Base-by-base conservation (phyloP, 2,888 invertebrate genomes). In the Stictocephala bisonia region DNA sequence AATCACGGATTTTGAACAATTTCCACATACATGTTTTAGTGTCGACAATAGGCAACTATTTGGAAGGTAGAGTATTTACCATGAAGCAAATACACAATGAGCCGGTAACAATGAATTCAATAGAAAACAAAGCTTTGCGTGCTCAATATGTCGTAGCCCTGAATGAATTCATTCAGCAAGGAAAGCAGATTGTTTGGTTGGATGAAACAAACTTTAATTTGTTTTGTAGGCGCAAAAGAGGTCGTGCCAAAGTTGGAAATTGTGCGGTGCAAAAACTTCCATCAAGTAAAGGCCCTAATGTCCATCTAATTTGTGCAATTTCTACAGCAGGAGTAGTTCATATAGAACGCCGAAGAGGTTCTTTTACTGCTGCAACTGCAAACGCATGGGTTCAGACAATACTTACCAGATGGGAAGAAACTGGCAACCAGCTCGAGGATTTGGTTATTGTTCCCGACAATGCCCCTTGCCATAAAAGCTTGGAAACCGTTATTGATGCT, bases 261-360 rank as follows among this genome's bases (percentile, higher is more conserved):
- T 13, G 31, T 4, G 31, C 31, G 4, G 11, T 27, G 1, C 60
- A 60, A 15, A 31, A 1, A 18, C 29, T 31, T 4, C 58, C 29
- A 3, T 20, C 53, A 53, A 58, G 58, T 27, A 58, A 26, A 58
- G 58, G 58, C 2, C 58, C 58, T 7, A 58, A 60, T 40, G 60
- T 31, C 9, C 60, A 60, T n/a, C 18, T 64, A 41, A 64, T 64
- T 3, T 64, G 40, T 35, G 64, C 64, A 18, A 64, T 64, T 20
- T 64, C 64, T 1, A 35, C 64, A 40, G 64, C 40, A 18, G 40
- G 64, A 15, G 31, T 64, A 1, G 2, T 64, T 9, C n/a, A 1
- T n/a, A 41, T 35, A 11, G 20, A 64, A 0, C 26, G 64, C 1
- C 29, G 64, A 40, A 64, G 40, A 31, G 64, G 64, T 0, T 64